These are phyloP conservation scores for Glyptemys insculpta DNA, from an alignment of 2,797 vertebrate species.

Conservation along the genomic window DNA sequence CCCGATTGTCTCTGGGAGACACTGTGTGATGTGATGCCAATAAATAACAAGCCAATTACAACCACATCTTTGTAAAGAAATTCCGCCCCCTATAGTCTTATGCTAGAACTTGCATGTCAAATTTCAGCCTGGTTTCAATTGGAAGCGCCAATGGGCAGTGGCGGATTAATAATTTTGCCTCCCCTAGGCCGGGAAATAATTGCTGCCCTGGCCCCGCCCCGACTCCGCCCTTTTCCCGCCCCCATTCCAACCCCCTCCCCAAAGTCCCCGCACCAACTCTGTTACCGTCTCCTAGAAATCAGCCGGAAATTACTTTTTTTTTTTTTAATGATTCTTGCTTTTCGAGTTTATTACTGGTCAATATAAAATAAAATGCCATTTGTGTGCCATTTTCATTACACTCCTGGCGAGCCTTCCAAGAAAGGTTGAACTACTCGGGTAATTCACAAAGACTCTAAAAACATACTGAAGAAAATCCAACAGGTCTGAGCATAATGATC, in stretches of 20 bases:
- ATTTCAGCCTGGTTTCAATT: not conserved
- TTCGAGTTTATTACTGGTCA: not conserved
- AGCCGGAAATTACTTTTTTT: not conserved
- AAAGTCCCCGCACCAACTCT: not conserved
- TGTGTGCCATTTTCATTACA: not conserved
- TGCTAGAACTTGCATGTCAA: not conserved
- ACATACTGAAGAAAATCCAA: too few species aligned
- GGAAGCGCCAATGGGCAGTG: not conserved
- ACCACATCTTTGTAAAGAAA: not conserved
- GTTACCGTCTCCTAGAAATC: not conserved
- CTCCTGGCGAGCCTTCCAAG: not conserved
- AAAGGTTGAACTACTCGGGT: not conserved
- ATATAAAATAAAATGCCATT: not conserved
- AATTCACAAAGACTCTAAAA: not conserved
- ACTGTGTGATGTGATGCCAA: not conserved
- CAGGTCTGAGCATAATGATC: too few species aligned
- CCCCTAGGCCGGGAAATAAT: too few species aligned
- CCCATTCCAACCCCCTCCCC: too few species aligned
- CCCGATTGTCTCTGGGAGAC: not conserved
- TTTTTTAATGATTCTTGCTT: not conserved
- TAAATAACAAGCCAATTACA: not conserved
- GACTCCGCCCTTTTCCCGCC: too few species aligned
- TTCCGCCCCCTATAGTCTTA: not conserved
- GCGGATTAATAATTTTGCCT: too few species aligned
- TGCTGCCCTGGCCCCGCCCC: too few species aligned